phyloP scores from a whole-genome alignment of 2,113 vertebrate genomes.

The Potamarius usumacintae region DNA sequence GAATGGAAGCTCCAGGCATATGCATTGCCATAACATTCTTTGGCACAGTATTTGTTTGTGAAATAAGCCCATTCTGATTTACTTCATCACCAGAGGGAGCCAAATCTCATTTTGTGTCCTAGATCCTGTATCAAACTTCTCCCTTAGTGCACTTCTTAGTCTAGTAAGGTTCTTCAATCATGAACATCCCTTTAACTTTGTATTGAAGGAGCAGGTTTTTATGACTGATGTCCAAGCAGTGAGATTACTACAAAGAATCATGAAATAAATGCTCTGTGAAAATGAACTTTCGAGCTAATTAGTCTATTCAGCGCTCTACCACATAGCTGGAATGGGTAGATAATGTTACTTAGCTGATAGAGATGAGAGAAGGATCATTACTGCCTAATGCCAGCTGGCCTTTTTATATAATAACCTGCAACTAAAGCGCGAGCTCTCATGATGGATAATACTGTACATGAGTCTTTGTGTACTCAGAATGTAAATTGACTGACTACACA shows the following conservation, averaged over 20 bases:
- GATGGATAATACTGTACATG: no score
- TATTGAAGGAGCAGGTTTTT: background rate
- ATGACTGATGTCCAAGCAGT: background rate
- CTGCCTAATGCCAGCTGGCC: background rate
- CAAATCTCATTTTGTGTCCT: background rate
- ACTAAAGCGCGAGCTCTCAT: no score
- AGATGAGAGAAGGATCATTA: background rate
- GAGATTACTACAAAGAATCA: background rate
- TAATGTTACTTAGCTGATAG: background rate
- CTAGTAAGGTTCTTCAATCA: background rate
- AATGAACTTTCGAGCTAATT: background rate
- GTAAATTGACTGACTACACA: background rate
- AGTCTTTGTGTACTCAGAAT: background rate
- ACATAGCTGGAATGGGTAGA: background rate
- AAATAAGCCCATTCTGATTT: background rate
- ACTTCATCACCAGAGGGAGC: slow-evolving; percentile 11
- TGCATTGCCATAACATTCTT: no score
- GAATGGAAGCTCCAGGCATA: no score
- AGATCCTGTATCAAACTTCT: background rate
- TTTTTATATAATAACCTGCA: background rate
- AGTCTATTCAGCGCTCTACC: background rate
- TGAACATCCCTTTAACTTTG: background rate
- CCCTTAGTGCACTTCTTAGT: background rate
- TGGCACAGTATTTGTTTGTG: background rate
- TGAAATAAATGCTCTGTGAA: background rate